Evolutionary conservation across 2,113 vertebrate species (phyloP).

Genomic region (Oryzias celebensis): DNA sequence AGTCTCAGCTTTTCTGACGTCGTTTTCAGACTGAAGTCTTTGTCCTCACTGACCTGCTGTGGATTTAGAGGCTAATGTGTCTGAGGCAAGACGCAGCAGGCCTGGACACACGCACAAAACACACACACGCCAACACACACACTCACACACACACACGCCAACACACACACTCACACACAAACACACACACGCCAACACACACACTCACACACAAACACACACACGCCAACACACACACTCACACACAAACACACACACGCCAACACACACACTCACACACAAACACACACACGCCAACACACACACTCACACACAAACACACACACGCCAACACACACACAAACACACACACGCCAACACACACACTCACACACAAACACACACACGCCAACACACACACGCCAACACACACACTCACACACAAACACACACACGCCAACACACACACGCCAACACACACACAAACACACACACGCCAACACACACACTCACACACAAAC

Average conservation of each 20-base stretch:
- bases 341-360: no score
- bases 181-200: no score
- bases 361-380: background rate
- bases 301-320: background rate
- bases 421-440: background rate
- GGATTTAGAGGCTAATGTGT: constrained; percentile 48
- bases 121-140: constrained; percentile 14
- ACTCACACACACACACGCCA: constrained; percentile 6
- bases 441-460: background rate
- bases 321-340: background rate
- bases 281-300: no score
- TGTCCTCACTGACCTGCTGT: constrained; percentile 30
- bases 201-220: background rate
- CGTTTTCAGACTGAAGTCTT: constrained; percentile 13
- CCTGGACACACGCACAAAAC: constrained; percentile 20
- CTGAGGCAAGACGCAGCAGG: constrained; percentile 35
- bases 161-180: no score
- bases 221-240: no score
- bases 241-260: background rate
- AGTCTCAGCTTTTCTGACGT: background rate
- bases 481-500: background rate
- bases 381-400: no score
- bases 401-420: background rate
- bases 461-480: background rate
- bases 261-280: background rate